phyloP scores from a whole-genome alignment of 2,113 vertebrate genomes.

The Triplophysa dalaica region DNA sequence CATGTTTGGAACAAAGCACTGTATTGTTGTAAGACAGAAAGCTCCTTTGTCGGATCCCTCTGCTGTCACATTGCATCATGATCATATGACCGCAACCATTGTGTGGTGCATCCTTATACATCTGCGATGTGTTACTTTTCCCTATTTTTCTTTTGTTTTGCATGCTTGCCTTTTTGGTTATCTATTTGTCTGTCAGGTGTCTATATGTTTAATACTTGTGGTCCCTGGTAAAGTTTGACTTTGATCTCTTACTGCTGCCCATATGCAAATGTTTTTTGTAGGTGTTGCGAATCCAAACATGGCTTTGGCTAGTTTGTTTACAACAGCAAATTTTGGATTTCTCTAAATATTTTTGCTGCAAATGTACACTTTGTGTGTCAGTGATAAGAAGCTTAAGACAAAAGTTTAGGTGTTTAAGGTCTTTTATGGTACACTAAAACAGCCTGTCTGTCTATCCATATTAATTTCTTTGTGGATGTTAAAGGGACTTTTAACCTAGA shows the following conservation, averaged over 20 bases:
- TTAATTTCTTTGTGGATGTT: slow-evolving; percentile 51
- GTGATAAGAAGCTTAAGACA: slow-evolving; percentile 28
- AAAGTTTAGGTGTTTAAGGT: neutral
- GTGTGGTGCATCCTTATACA: neutral
- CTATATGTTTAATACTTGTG: neutral
- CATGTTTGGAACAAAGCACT: slow-evolving; percentile 41
- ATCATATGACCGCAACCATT: slow-evolving; percentile 29
- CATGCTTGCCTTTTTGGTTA: no score
- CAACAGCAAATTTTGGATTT: neutral
- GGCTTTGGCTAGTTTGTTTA: neutral
- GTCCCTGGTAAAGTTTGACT: neutral
- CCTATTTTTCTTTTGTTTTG: neutral
- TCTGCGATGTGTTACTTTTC: neutral
- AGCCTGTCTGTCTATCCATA: slow-evolving; percentile 44
- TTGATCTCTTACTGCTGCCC: neutral
- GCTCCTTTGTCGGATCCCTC: slow-evolving; percentile 6
- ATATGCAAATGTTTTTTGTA: neutral
- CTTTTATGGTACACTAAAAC: slow-evolving; percentile 21
- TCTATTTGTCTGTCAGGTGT: neutral
- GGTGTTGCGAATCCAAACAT: slow-evolving; percentile 21
- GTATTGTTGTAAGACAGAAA: slow-evolving; percentile 25
- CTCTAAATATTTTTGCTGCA: neutral
- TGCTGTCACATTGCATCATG: slow-evolving; percentile 24
- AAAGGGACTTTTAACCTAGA: no score
- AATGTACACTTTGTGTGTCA: no score